phyloP scores from a whole-genome alignment of 1,140 invertebrate genomes.

The Wiebesia pumilae region DNA sequence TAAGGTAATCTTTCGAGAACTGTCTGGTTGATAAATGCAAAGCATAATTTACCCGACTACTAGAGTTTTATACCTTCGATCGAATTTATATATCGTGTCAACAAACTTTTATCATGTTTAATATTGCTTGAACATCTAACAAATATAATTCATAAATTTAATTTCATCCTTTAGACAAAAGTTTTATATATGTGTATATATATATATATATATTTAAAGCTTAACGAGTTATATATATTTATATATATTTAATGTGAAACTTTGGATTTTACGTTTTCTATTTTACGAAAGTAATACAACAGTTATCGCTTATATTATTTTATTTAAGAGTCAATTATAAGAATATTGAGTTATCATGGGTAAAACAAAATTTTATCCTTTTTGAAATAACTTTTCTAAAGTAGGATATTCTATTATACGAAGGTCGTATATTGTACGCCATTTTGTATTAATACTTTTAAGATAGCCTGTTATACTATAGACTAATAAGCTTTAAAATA shows the following conservation, averaged over 20 bases:
- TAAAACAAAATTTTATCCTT: too few species aligned
- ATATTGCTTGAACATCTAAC: background rate
- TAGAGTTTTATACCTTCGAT: background rate
- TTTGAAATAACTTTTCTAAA: too few species aligned
- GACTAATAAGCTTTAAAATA: background rate
- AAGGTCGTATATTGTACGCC: background rate
- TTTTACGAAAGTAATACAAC: background rate
- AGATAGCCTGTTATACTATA: background rate
- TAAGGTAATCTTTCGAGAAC: background rate
- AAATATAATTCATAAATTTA: conserved; percentile 3
- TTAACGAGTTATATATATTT: too few species aligned
- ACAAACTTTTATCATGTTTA: background rate
- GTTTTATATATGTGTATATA: too few species aligned
- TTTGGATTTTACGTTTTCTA: background rate
- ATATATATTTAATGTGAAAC: background rate
- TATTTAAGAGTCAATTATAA: background rate
- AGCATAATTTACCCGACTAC: background rate
- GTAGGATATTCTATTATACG: background rate
- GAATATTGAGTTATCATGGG: background rate
- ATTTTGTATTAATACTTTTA: background rate
- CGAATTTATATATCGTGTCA: background rate
- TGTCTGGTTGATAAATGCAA: background rate
- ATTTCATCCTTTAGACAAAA: too few species aligned
- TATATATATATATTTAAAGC: too few species aligned
- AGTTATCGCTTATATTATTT: background rate